A percentile compares a stretch with the other conserved stretches of the same genome.
These are phyloP conservation scores for Protonibea diacanthus DNA, from an alignment of 2,797 vertebrate species.

Conservation along the genomic window DNA sequence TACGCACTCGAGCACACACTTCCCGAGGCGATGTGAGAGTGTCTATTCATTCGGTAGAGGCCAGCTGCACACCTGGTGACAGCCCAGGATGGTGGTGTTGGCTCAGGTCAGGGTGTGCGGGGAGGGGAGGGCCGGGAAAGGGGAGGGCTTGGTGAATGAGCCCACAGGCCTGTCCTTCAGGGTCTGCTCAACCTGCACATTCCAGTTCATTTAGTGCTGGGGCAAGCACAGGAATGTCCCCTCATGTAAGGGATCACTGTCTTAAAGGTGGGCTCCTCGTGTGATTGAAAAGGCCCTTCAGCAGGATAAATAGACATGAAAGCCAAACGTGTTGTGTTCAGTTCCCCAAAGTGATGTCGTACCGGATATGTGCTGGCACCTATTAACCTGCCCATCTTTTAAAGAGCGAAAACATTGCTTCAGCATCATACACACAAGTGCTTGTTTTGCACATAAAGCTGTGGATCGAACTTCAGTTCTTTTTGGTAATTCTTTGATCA, in stretches of 20 bases:
- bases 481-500: background rate
- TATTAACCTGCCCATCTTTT: conserved; percentile 44
- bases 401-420: conserved; percentile 14
- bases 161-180: conserved; percentile 76
- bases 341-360: conserved; percentile 47
- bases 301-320: conserved; percentile 68
- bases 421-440: background rate
- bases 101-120: conserved; percentile 66
- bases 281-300: conserved; percentile 74
- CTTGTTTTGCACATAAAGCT: background rate
- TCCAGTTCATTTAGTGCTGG: conserved; percentile 73
- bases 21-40: conserved; percentile 74
- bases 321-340: conserved; percentile 51
- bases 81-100: conserved; percentile 76
- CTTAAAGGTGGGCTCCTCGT: conserved; percentile 62
- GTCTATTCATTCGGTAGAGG: conserved; percentile 80
- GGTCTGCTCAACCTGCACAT: conserved; percentile 77
- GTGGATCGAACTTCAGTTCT: background rate
- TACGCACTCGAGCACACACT: conserved; percentile 55
- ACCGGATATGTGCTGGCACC: conserved; percentile 33
- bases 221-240: conserved; percentile 76
- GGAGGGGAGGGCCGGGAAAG: conserved; percentile 24
- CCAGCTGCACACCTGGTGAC: conserved; percentile 83
- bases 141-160: conserved; percentile 49
- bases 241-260: conserved; percentile 78